A percentile compares a stretch with the other conserved stretches of the same genome.
These are phyloP conservation scores for Phodopus roborovskii DNA, from an alignment of 2,113 vertebrate species.

Conservation along the genomic window DNA sequence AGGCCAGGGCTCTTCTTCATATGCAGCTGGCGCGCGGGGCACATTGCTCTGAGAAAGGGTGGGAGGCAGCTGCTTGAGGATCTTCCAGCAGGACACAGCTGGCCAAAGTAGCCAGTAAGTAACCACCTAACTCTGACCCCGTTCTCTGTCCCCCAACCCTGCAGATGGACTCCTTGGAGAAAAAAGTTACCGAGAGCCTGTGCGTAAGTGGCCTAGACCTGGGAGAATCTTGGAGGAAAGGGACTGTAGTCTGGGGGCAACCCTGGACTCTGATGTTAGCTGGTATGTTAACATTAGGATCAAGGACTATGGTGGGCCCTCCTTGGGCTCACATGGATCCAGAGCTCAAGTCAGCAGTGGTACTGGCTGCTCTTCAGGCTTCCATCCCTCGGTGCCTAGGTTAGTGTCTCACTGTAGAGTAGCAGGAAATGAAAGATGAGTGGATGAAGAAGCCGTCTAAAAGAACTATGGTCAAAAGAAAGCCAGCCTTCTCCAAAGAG, in stretches of 20 bases:
- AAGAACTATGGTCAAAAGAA: neutral
- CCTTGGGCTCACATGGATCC: neutral
- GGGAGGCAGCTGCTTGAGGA: neutral
- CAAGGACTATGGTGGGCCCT: neutral
- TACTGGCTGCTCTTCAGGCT: neutral
- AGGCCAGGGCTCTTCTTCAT: neutral
- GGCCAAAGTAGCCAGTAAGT: neutral
- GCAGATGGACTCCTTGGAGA: constrained; percentile 85
- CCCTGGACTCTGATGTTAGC: neutral
- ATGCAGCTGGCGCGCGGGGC: neutral
- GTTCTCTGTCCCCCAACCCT: constrained; percentile 55
- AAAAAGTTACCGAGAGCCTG: constrained; percentile 85
- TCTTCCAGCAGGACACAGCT: neutral
- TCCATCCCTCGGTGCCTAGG: neutral
- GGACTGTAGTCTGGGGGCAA: neutral
- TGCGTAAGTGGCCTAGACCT: constrained; percentile 80
- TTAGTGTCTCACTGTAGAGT: neutral
- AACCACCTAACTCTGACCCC: neutral
- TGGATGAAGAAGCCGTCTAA: neutral
- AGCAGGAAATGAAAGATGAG: neutral
- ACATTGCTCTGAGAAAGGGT: neutral
- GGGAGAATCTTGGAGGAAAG: neutral
- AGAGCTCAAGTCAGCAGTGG: neutral
- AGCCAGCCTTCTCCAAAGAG: neutral
- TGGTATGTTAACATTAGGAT: neutral